phyloP scores from a whole-genome alignment of 2,797 vertebrate genomes.

The Cheirogaleus major region DNA sequence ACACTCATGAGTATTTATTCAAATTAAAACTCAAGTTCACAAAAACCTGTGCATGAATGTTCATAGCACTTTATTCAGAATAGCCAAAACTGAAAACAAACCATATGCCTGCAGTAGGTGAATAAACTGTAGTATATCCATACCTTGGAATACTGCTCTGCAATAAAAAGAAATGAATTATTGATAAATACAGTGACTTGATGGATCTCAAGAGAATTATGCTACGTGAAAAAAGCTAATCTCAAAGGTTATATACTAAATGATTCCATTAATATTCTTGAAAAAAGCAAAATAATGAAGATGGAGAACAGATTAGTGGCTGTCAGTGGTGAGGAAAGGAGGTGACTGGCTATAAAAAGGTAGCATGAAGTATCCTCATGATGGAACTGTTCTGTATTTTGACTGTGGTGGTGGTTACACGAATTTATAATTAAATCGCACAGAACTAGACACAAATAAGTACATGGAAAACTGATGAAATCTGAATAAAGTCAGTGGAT shows the following conservation, averaged over 20 bases:
- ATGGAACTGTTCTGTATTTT: not conserved
- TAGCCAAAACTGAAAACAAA: not conserved
- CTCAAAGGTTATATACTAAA: not conserved
- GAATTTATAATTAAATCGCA: not conserved
- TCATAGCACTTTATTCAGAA: not conserved
- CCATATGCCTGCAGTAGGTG: not conserved
- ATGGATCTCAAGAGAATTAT: slow-evolving; percentile 15
- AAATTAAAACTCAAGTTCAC: slow-evolving; percentile 30
- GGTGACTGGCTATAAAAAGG: not conserved
- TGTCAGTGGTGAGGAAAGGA: not conserved
- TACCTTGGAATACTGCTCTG: not conserved
- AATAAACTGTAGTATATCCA: not conserved
- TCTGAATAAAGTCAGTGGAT: not conserved
- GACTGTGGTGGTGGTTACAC: not conserved
- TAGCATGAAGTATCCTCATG: not conserved
- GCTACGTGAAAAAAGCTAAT: not conserved
- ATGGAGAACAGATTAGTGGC: not conserved
- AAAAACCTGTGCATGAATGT: not conserved
- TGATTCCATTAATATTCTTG: slow-evolving; percentile 32
- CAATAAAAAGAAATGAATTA: not conserved
- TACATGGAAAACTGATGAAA: slow-evolving; percentile 2
- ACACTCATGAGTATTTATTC: not conserved
- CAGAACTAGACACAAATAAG: not conserved
- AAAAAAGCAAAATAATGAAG: not conserved
- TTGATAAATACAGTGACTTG: not conserved